phyloP scores from a whole-genome alignment of 2,113 vertebrate genomes.

The Rhea pennata region DNA sequence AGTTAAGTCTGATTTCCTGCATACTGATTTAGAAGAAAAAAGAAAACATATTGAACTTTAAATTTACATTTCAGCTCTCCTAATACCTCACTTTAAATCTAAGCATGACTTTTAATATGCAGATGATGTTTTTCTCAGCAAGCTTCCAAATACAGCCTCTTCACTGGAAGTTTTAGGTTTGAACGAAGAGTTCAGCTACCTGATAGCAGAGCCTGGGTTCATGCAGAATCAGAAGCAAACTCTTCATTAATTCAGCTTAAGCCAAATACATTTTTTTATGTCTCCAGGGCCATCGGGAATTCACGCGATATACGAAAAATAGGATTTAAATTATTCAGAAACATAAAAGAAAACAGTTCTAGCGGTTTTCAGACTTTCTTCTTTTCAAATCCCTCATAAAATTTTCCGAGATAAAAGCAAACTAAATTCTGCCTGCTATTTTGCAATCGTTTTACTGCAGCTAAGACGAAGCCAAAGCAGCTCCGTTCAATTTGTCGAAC shows the following conservation, averaged over 20 bases:
- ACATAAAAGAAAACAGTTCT: background rate
- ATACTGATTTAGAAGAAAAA: background rate
- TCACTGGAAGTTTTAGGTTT: background rate
- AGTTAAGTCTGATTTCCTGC: background rate
- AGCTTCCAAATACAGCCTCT: background rate
- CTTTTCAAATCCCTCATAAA: background rate
- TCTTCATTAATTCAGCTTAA: constrained; percentile 46
- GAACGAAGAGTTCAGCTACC: background rate
- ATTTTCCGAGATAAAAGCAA: background rate
- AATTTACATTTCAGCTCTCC: background rate
- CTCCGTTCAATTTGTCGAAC: background rate
- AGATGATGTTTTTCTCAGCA: background rate
- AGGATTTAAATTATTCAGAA: constrained; percentile 45
- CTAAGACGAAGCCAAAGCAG: background rate
- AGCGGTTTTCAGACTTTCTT: background rate
- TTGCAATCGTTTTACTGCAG: background rate
- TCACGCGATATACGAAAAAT: constrained; percentile 2
- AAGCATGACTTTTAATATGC: background rate
- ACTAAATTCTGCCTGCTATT: background rate
- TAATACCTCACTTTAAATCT: background rate
- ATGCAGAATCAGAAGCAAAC: background rate
- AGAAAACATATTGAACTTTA: background rate
- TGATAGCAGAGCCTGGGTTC: background rate
- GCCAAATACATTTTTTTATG: background rate
- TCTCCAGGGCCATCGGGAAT: background rate